Percentiles rank a stretch among this genome's conserved stretches.
These are phyloP conservation scores for Amphipoea oculea DNA, from an alignment of 2,888 invertebrate species.

Conservation along the genomic window DNA sequence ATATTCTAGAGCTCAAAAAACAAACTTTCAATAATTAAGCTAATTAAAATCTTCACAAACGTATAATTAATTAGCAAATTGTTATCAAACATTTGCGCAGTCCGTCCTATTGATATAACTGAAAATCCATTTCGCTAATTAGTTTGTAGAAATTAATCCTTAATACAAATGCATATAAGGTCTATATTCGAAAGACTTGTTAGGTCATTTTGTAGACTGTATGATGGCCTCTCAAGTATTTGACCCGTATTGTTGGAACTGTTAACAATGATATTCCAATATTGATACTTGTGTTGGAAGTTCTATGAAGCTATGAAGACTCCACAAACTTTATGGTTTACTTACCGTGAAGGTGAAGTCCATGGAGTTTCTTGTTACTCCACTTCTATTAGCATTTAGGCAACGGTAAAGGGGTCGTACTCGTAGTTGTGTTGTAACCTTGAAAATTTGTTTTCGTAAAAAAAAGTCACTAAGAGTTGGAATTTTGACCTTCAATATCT, in stretches of 20 bases:
- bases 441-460: too few species aligned
- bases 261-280: slow-evolving; percentile 16
- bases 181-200: slow-evolving; percentile 19
- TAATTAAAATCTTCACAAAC: slow-evolving; percentile 48
- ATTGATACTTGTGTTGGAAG: slow-evolving; percentile 1
- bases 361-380: background rate
- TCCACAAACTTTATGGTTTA: background rate
- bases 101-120: slow-evolving; percentile 12
- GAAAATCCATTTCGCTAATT: slow-evolving; percentile 64
- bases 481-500: too few species aligned
- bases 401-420: too few species aligned
- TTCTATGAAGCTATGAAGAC: background rate
- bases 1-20: slow-evolving; percentile 1
- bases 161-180: background rate
- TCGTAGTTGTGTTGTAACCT: too few species aligned
- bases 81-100: slow-evolving; percentile 60
- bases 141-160: slow-evolving; percentile 46
- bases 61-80: slow-evolving; percentile 49
- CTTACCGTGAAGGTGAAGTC: background rate
- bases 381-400: background rate
- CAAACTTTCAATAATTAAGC: slow-evolving; percentile 22
- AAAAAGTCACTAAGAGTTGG: too few species aligned
- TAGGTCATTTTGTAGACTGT: slow-evolving; percentile 10
- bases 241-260: slow-evolving; percentile 5
- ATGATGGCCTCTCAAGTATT: slow-evolving; percentile 27